phyloP scores from a whole-genome alignment of 2,888 invertebrate genomes.

The Leptarthrus brevirostris region DNA sequence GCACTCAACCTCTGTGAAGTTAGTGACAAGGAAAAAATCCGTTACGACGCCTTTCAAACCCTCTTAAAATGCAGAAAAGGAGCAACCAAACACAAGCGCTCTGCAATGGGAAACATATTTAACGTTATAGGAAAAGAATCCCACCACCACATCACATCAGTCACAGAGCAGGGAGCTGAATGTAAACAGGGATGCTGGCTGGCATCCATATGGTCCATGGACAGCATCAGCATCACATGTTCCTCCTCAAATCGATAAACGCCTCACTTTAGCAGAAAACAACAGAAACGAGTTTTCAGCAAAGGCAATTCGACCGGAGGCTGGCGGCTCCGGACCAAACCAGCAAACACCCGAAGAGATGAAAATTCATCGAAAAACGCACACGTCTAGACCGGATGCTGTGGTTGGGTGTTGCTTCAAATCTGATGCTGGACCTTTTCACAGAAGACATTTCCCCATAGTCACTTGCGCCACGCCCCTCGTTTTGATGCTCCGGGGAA shows the following conservation, averaged over 20 bases:
- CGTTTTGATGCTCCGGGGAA: background rate
- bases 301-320: background rate
- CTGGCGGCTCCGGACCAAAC: background rate
- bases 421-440: slow-evolving; percentile 48
- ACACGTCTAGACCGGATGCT: slow-evolving; percentile 55
- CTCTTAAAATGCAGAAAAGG: slow-evolving; percentile 11
- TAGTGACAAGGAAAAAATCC: slow-evolving; percentile 25
- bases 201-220: slow-evolving; percentile 19
- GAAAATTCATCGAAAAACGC: slow-evolving; percentile 7
- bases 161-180: background rate
- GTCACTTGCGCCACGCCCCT: slow-evolving; percentile 21
- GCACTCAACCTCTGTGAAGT: slow-evolving; percentile 28
- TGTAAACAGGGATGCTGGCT: background rate
- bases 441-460: background rate
- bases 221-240: background rate
- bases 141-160: slow-evolving; percentile 16
- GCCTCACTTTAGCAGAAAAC: slow-evolving; percentile 16
- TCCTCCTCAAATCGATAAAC: slow-evolving; percentile 39
- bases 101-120: too few species aligned
- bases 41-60: too few species aligned
- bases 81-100: too few species aligned
- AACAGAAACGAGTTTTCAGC: slow-evolving; percentile 6
- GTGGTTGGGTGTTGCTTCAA: slow-evolving; percentile 50
- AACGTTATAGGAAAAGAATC: background rate
- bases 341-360: slow-evolving; percentile 1